Evolutionary conservation across 2,797 vertebrate species (phyloP), one percentile per base, ranked within the genome.

Genomic region (Acanthurus leucopareius): DNA sequence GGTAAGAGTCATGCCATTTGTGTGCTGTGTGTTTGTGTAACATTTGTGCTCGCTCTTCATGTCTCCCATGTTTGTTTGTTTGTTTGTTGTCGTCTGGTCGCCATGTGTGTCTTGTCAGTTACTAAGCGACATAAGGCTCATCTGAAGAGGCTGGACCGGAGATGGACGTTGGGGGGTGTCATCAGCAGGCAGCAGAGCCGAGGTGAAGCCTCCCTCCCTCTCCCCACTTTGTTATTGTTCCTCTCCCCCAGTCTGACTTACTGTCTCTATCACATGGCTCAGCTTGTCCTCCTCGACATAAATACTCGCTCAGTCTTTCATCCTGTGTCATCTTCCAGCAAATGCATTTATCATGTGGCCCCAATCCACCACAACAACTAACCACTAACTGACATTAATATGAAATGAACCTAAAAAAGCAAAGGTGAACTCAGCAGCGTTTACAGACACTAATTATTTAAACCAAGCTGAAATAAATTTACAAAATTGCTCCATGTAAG

Each of bases 121-220:
- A 98, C 98, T 97, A 99, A 99, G 95, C 95, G 97, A 93, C 97
- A 98, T 94, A 99, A 99, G 95, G 96, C 98, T 95, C 98, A 99
- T 91, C 97, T 99, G 97, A 97, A 98, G 95, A 97, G 98, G 91
- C 97, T 99, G 96, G 98, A 99, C 96, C 98, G 98, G 94, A 97
- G 98, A 94, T 99, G 98, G 98, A 99, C 98, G 64, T 95, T 99
- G 95, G 98, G 98, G 91, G 98, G 98, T 93, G 97, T 99, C 95
- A 98, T 99, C 97, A 99, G 98, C 97, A 97, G 98, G 92, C 98
- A 99, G 94, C 98, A 99, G 94, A 99, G 98, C 95, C 97, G 97
- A 99, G 98, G 98, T 99, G 98, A 99, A 95, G 93, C 92, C 75
- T 73, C 81, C 69, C 70, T 82, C 64, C 80, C 83, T 64, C 22